Evolutionary conservation across 2,113 vertebrate genomes (phyloP).

Genomic region (Pedetes capensis): DNA sequence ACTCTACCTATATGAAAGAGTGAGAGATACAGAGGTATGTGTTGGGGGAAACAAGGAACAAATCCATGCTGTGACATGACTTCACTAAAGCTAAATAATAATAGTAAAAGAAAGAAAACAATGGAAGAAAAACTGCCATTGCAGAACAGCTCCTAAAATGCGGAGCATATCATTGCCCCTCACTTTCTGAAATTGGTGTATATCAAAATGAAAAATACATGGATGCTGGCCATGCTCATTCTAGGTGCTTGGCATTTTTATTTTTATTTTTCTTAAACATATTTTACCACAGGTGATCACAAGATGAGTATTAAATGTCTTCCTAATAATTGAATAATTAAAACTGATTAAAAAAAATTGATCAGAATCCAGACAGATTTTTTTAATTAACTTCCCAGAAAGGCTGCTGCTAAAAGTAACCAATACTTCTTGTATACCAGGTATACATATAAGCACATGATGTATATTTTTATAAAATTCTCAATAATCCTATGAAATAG

Average conservation of each 20-base stretch:
- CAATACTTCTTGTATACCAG: not conserved
- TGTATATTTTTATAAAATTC: not conserved
- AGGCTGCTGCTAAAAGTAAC: not conserved
- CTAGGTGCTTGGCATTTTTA: not conserved
- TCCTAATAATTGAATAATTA: not conserved
- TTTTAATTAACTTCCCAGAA: not conserved
- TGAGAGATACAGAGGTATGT: no score
- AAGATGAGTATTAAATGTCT: not conserved
- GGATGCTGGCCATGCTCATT: not conserved
- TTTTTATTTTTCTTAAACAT: not conserved
- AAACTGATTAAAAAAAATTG: not conserved
- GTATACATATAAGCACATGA: not conserved
- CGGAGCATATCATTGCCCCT: not conserved
- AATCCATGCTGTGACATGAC: not conserved
- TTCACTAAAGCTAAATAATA: not conserved
- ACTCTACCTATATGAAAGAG: not conserved
- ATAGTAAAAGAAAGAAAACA: not conserved
- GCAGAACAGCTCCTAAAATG: constrained; percentile 9
- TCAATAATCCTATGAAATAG: not conserved
- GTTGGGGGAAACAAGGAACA: not conserved
- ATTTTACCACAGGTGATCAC: not conserved
- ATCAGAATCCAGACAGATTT: not conserved
- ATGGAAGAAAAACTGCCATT: not conserved
- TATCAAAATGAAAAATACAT: not conserved
- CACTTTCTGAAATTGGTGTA: not conserved